Evolutionary conservation across 1,140 invertebrate genomes (phyloP).

Genomic region (Mercenaria mercenaria): DNA sequence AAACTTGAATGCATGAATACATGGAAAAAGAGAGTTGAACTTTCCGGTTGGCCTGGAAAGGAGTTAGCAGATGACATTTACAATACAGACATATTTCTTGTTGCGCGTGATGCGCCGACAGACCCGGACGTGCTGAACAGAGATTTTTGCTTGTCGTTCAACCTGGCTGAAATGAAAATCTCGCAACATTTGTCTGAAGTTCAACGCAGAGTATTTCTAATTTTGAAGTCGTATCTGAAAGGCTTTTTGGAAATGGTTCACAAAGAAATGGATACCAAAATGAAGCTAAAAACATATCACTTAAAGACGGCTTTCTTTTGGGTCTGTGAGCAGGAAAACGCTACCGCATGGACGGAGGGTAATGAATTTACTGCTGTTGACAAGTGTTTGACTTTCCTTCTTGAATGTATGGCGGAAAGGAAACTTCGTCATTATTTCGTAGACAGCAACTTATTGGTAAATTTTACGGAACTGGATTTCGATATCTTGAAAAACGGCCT

Average conservation of each 20-base stretch:
- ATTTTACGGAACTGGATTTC: neutral
- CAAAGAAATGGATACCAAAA: neutral
- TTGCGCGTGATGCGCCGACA: neutral
- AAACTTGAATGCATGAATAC: neutral
- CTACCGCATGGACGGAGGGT: neutral
- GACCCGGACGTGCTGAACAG: neutral
- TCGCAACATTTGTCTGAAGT: neutral
- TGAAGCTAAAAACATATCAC: neutral
- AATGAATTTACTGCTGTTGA: neutral
- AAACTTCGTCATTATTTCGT: slow-evolving; percentile 3
- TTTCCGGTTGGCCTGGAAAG: neutral
- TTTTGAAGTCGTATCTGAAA: neutral
- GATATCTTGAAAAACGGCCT: neutral
- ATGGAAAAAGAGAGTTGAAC: neutral
- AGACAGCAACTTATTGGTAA: neutral
- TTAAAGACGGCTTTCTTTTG: neutral
- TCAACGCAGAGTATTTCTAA: neutral
- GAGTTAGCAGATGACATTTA: neutral
- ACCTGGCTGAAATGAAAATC: neutral
- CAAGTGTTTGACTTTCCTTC: neutral
- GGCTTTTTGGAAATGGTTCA: neutral
- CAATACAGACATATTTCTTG: neutral
- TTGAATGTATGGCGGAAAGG: neutral
- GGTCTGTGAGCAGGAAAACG: neutral
- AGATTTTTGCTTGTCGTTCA: slow-evolving; percentile 13